Base-by-base conservation (phyloP, 2,113 vertebrate species). In the Neotragus moschatus region DNA sequence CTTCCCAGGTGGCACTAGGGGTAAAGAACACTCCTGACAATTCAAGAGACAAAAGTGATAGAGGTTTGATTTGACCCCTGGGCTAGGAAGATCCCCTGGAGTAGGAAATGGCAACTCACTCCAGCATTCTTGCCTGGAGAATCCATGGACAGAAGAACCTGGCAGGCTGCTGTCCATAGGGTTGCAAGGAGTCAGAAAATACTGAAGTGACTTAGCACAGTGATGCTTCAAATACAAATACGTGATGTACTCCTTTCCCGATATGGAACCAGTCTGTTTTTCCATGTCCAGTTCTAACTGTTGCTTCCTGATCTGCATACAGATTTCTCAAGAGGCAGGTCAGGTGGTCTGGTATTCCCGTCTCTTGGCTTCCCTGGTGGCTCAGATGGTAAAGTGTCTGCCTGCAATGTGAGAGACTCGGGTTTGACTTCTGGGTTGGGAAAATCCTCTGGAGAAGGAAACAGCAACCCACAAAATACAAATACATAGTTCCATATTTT, bases 1-100 rank as follows among this genome's bases (percentile, higher is more conserved):
- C 11, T n/a, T 49, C 25, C 66, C 5, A 39, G 19, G 5, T 39
- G 5, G n/a, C 1, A 0, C n/a, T 73, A 39, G n/a, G 10, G 10
- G n/a, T 73, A 39, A 39, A 73, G 19, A 73, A 25, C 19, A 21
- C 66, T 73, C 10, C 2, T 73, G n/a, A 23, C 66, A 70, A 39
- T 39, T 70, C n/a, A 70, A 1, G 66, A 73, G n/a, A 73, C 66
- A 73, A 73, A 73, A 73, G n/a, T 25, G n/a, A 73, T 21, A 4
- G n/a, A 39, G 10, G 19, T 73, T 73, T 39, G n/a, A 73, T 73
- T 73, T 73, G n/a, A 73, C 21, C 19, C 10, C 10, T 39, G 66
- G 66, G n/a, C 66, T n/a, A 23, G 66, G 66, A 73, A 73, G 66
- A 23, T 39, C 10, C 66, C 66, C n/a, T 39, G n/a, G 66, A 39